Percentiles rank a stretch among this genome's conserved stretches.
Evolutionary conservation across 2,888 invertebrate genomes (phyloP).

Genomic region (Drosophila anomalipes): DNA sequence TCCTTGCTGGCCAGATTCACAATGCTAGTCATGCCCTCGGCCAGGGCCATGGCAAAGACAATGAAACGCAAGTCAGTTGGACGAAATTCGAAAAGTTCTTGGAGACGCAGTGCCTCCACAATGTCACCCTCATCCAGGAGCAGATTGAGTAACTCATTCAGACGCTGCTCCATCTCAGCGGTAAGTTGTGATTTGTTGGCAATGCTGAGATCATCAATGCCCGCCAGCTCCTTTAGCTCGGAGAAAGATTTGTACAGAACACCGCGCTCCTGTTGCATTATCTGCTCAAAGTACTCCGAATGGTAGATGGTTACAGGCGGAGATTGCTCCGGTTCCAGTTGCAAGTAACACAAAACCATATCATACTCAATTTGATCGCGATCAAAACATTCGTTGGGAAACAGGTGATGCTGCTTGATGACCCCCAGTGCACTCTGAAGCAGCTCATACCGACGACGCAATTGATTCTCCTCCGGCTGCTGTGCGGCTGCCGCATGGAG

Average conservation of each 20-base stretch:
- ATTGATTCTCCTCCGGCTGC: constrained; percentile 82
- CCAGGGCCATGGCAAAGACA: constrained; percentile 87
- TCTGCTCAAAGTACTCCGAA: constrained; percentile 84
- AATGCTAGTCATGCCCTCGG: constrained; percentile 87
- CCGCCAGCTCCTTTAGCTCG: constrained; percentile 84
- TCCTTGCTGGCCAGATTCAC: constrained; percentile 88
- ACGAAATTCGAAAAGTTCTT: constrained; percentile 85
- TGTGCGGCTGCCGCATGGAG: constrained; percentile 86
- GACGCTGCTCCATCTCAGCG: constrained; percentile 76
- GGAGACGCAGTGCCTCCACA: constrained; percentile 87
- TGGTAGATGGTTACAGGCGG: constrained; percentile 76
- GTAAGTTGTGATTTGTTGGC: constrained; percentile 74
- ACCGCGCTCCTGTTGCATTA: constrained; percentile 83
- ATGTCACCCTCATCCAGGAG: constrained; percentile 87
- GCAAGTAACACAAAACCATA: constrained; percentile 83
- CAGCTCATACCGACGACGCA: constrained; percentile 86
- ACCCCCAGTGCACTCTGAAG: constrained; percentile 82
- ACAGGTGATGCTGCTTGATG: constrained; percentile 83
- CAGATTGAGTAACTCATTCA: constrained; percentile 85
- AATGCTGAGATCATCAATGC: constrained; percentile 83
- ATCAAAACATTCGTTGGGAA: constrained; percentile 84
- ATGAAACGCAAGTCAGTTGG: constrained; percentile 87
- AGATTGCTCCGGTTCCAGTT: constrained; percentile 57
- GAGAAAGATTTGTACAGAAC: constrained; percentile 84
- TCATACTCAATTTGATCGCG: constrained; percentile 85